A percentile compares a stretch with the other conserved stretches of the same genome.
phyloP scores from a whole-genome alignment of 2,797 vertebrate genomes.

The Salarias fasciatus region DNA sequence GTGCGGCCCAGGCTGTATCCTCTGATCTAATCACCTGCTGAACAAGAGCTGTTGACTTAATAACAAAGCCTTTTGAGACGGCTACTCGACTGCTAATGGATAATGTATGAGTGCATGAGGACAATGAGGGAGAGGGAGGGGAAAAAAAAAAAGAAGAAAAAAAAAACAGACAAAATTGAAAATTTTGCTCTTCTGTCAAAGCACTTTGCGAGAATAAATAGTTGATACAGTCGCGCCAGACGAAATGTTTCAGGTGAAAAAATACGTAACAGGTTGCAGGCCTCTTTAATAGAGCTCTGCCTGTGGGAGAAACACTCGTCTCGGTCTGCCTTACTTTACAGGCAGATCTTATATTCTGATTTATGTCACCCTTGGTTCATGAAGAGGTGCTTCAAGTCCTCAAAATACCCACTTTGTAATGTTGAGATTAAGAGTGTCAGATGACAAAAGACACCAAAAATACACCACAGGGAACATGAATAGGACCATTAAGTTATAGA shows the following conservation, averaged over 20 bases:
- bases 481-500: not conserved
- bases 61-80: conserved; percentile 55
- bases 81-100: conserved; percentile 46
- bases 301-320: not conserved
- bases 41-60: conserved; percentile 69
- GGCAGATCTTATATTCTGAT: not conserved
- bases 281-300: conserved; percentile 3
- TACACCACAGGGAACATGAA: not conserved
- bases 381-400: not conserved
- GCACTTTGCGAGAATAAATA: not conserved
- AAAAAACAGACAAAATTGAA: conserved; percentile 16
- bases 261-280: conserved; percentile 9
- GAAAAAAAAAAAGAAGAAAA: no score
- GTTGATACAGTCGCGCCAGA: not conserved
- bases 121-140: no score
- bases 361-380: not conserved
- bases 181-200: no score
- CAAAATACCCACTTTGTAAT: not conserved
- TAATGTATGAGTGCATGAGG: conserved; percentile 43
- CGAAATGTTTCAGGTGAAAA: conserved; percentile 19
- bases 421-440: not conserved
- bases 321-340: not conserved
- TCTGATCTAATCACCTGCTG: conserved; percentile 70
- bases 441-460: not conserved
- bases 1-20: conserved; percentile 42